Conservation (phyloP, 2,113 vertebrate genomes). For the Lepus americanus region DNA sequence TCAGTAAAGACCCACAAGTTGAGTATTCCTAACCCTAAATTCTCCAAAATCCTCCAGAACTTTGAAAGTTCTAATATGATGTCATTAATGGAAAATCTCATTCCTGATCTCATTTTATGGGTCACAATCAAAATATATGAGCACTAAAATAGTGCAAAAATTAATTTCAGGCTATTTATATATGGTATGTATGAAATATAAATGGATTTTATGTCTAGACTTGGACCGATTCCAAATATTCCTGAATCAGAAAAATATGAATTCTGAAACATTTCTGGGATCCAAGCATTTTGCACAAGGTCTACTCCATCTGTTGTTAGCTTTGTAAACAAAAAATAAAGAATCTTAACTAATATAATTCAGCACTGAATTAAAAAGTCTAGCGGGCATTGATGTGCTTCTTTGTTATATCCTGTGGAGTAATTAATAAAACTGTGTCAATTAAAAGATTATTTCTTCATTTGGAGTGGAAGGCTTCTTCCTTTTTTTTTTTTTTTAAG, state of each 20-base stretch:
- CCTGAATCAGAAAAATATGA: neutral
- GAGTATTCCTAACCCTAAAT: neutral
- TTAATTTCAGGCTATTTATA: neutral
- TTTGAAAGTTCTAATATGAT: neutral
- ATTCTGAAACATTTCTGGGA: neutral
- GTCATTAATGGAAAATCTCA: neutral
- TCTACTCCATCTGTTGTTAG: neutral
- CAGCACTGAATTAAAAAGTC: neutral
- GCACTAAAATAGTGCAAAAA: neutral
- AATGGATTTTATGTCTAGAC: neutral
- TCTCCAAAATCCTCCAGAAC: neutral
- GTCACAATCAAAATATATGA: neutral
- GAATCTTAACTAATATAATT: neutral
- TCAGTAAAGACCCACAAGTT: neutral
- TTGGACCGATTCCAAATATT: neutral
- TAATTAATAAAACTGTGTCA: neutral
- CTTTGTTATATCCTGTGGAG: neutral
- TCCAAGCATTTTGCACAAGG: neutral
- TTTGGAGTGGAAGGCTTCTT: neutral
- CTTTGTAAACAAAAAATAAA: constrained; percentile 14
- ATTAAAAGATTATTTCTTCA: neutral
- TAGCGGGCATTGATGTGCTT: neutral
- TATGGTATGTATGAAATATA: neutral
- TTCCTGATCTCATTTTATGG: neutral
- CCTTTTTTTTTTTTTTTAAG: no score